Evolutionary conservation across 2,888 invertebrate species (phyloP).

Genomic region (Zeuzera pyrina): DNA sequence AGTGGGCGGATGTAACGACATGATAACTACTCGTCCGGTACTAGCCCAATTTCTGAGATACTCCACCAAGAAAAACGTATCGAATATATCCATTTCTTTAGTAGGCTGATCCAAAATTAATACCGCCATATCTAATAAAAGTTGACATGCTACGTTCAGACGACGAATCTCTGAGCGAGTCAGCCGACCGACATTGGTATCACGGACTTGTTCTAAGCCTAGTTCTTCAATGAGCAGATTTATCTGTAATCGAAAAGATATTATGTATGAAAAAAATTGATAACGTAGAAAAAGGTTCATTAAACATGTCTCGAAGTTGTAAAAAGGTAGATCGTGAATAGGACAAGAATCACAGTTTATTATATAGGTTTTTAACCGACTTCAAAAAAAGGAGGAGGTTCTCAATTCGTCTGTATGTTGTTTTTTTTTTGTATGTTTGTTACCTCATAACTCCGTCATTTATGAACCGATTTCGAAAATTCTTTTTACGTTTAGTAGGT

Average conservation of each 20-base stretch:
- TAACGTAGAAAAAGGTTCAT: too few species aligned
- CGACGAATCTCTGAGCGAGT: constrained; percentile 91
- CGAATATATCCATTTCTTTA: constrained; percentile 93
- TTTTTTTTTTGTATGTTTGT: too few species aligned
- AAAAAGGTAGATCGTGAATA: too few species aligned
- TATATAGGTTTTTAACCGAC: too few species aligned
- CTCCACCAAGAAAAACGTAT: constrained; percentile 95
- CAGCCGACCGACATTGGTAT: constrained; percentile 87
- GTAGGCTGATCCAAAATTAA: constrained; percentile 91
- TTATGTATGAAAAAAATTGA: too few species aligned
- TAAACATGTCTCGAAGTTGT: too few species aligned
- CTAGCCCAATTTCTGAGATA: constrained; percentile 94
- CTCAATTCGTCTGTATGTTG: too few species aligned
- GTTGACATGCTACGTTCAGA: constrained; percentile 90
- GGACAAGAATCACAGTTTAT: too few species aligned
- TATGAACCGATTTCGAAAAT: too few species aligned
- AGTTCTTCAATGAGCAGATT: constrained; percentile 92
- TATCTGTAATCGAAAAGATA: constrained; percentile 73
- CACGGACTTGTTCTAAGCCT: constrained; percentile 90
- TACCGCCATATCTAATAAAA: constrained; percentile 89
- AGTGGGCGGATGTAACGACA: constrained; percentile 94
- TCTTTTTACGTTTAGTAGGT: too few species aligned
- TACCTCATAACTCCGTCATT: too few species aligned
- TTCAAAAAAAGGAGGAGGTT: too few species aligned
- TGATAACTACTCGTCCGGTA: constrained; percentile 85